phyloP scores from a whole-genome alignment of 2,888 invertebrate species.

The Synanthedon vespiformis region DNA sequence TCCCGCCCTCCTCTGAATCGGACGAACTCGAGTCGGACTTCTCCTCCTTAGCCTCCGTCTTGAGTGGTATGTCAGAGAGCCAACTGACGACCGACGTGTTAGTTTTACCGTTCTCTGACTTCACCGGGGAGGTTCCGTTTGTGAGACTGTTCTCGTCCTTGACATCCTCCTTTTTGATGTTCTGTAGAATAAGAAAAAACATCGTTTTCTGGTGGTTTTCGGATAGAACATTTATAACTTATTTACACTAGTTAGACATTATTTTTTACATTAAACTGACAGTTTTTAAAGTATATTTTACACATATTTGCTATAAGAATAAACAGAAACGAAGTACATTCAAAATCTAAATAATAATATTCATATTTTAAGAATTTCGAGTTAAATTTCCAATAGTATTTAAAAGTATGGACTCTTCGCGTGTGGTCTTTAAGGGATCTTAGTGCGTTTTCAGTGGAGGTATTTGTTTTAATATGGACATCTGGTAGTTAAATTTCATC shows the following conservation, averaged over 20 bases:
- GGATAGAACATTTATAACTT: not conserved
- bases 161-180: conserved; percentile 60
- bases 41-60: conserved; percentile 45
- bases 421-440: too few relatives aligned
- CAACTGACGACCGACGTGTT: conserved; percentile 46
- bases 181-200: conserved; percentile 31
- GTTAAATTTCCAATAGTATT: too few relatives aligned
- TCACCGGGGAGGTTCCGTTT: conserved; percentile 53
- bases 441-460: too few relatives aligned
- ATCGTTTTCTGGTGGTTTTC: not conserved
- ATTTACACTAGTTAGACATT: not conserved
- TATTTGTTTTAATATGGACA: too few relatives aligned
- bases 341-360: too few relatives aligned
- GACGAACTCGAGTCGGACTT: conserved; percentile 72
- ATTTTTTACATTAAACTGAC: not conserved
- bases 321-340: too few relatives aligned
- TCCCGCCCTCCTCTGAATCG: conserved; percentile 78
- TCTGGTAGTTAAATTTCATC: too few relatives aligned
- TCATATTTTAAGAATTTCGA: too few relatives aligned
- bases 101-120: conserved; percentile 57
- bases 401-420: too few relatives aligned
- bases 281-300: not conserved
- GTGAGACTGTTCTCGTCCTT: conserved; percentile 60
- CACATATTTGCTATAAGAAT: too few relatives aligned
- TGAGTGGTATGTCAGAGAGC: conserved; percentile 48